Base-by-base conservation (phyloP, 1,140 invertebrate genomes). In the Leptonema lineaticorne region DNA sequence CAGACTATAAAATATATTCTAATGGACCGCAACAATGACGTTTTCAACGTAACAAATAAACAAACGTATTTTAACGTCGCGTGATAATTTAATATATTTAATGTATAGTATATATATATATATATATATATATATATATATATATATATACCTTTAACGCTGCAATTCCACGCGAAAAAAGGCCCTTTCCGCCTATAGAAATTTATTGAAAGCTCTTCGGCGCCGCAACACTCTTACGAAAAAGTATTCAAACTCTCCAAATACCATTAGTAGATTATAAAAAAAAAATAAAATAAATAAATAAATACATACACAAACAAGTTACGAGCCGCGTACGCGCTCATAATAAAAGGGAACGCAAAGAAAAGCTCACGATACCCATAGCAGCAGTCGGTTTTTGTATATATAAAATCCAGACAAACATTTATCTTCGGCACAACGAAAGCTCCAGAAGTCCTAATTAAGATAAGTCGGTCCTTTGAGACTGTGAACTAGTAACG, bases 371-470 rank as follows among this genome's bases (percentile, higher is more conserved):
- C n/a, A n/a, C n/a, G n/a, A n/a, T n/a, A n/a, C n/a, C n/a, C n/a
- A n/a, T n/a, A n/a, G n/a, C n/a, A n/a, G n/a, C n/a, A n/a, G n/a
- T 41, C 16, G 16, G 20, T n/a, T 53, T 53, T 53, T 11, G 37
- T 22, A 26, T 26, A 26, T 53, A 53, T 24, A 53, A 53, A 24
- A 26, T 24, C 50, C 57, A 16, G 14, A 59, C 14, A 16, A 62
- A 46, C 59, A 62, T 62, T 62, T 46, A 62, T 62, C 59, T 62
- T 62, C 59, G 41, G 59, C 41, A 33, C 57, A 62, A 46, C 41
- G 59, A 62, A 62, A 62, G 59, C 59, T 62, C 41, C 29, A n/a
- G 41, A 62, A 46, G 16, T 45, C 59, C 41, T 62, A 62, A 62
- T 62, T 62, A 62, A 62, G 59, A 62, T 62, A 62, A 62, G 59